Conservation (phyloP, 1,140 invertebrate species). For the Carposina sasakii region DNA sequence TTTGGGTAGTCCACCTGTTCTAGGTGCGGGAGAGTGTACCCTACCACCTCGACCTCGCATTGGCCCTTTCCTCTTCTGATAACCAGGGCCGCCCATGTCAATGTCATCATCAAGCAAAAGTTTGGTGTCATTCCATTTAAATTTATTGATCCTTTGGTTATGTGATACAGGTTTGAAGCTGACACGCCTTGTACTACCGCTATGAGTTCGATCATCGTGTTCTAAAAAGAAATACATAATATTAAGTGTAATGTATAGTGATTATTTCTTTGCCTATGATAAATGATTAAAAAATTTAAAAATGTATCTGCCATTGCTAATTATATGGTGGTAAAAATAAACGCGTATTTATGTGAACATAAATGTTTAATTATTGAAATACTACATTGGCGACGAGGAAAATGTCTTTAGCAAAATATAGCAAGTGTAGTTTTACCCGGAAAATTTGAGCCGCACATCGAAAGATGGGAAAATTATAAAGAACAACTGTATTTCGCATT, state of each 20-base stretch:
- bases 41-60: slow-evolving; percentile 56
- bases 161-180: slow-evolving; percentile 72
- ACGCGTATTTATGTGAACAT: no score
- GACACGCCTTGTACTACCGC: slow-evolving; percentile 58
- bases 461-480: no score
- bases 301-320: no score
- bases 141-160: slow-evolving; percentile 65
- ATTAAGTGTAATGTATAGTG: no score
- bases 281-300: slow-evolving; percentile 13
- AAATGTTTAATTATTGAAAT: no score
- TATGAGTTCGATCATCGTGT: slow-evolving; percentile 61
- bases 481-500: no score
- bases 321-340: no score
- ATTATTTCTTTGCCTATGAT: no score
- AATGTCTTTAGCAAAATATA: no score
- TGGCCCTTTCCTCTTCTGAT: slow-evolving; percentile 33
- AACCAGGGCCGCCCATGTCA: slow-evolving; percentile 66
- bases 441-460: no score
- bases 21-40: slow-evolving; percentile 64
- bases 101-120: slow-evolving; percentile 74
- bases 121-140: slow-evolving; percentile 56
- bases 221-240: slow-evolving; percentile 51
- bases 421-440: no score
- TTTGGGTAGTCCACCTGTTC: slow-evolving; percentile 35
- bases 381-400: no score